Percentiles rank a stretch among this genome's conserved stretches.
phyloP scores from a whole-genome alignment of 2,888 invertebrate species.

The Cheilosia variabilis region DNA sequence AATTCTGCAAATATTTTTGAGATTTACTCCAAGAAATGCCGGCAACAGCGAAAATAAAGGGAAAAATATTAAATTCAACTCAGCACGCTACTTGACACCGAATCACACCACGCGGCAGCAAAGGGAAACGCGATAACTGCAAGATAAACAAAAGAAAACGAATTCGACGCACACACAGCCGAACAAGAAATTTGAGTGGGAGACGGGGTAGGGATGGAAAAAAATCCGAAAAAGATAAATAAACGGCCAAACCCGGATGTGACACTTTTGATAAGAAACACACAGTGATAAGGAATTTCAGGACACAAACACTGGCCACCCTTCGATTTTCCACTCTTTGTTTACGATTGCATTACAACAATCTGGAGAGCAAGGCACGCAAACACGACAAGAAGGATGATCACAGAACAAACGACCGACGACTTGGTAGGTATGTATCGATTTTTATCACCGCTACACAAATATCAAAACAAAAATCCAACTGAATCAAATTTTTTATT shows the following conservation, averaged over 20 bases:
- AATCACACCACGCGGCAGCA: not conserved
- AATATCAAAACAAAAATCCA: not conserved
- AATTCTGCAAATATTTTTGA: not conserved
- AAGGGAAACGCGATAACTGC: conserved; percentile 18
- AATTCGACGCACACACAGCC: not conserved
- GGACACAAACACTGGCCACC: not conserved
- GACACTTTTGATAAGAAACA: conserved; percentile 19
- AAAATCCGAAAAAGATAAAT: not conserved
- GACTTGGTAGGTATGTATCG: not conserved
- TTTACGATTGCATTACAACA: conserved; percentile 2
- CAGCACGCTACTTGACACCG: conserved; percentile 1
- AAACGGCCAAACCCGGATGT: conserved; percentile 20
- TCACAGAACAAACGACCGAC: not conserved
- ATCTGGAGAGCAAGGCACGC: not conserved
- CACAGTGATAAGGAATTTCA: conserved; percentile 9
- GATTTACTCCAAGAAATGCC: not conserved
- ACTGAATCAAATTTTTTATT: not conserved
- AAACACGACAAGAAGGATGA: not conserved
- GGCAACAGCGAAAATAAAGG: not conserved
- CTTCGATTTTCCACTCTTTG: not conserved
- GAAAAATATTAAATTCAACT: not conserved
- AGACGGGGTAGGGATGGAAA: not conserved
- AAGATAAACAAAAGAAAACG: conserved; percentile 22
- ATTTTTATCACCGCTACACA: conserved; percentile 4
- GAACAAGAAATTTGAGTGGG: not conserved